phyloP scores from a whole-genome alignment of 2,888 invertebrate genomes.

The Eustalomyia histrio region DNA sequence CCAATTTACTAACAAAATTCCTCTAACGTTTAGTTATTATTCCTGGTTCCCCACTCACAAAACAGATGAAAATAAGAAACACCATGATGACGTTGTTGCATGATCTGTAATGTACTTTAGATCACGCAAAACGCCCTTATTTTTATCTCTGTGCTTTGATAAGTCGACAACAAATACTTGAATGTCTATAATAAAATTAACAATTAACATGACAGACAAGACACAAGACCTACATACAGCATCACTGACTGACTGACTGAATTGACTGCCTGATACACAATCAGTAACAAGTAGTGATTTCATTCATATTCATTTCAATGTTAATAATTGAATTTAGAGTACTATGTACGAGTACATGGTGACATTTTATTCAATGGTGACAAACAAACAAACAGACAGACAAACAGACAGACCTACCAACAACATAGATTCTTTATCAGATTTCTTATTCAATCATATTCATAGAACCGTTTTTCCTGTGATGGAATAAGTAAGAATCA shows the following conservation, averaged over 20 bases:
- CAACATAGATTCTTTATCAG: conserved; percentile 10
- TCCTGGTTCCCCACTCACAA: conserved; percentile 21
- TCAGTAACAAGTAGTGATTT: conserved; percentile 23
- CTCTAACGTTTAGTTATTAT: background rate
- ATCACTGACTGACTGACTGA: background rate
- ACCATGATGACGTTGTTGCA: conserved; percentile 24
- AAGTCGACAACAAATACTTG: conserved; percentile 24
- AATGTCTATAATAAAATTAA: conserved; percentile 28
- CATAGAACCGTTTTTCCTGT: background rate
- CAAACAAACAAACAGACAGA: background rate
- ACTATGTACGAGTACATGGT: background rate
- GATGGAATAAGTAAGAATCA: conserved; percentile 3
- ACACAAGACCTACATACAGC: conserved; percentile 23
- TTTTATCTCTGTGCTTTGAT: conserved; percentile 31
- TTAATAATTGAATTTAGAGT: background rate
- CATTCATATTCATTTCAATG: conserved; percentile 8
- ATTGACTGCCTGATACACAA: background rate
- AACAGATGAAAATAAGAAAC: background rate
- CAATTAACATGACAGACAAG: conserved; percentile 36
- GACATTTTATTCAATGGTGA: conserved; percentile 12
- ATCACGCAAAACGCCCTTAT: conserved; percentile 58
- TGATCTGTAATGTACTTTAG: conserved; percentile 23
- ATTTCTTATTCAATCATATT: conserved; percentile 39
- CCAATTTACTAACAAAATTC: too few species aligned
- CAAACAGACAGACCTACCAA: background rate